A percentile compares a stretch with the other conserved stretches of the same genome.
Conservation (phyloP, 23 tunicate genomes). For the Trididemnum nubilum region DNA sequence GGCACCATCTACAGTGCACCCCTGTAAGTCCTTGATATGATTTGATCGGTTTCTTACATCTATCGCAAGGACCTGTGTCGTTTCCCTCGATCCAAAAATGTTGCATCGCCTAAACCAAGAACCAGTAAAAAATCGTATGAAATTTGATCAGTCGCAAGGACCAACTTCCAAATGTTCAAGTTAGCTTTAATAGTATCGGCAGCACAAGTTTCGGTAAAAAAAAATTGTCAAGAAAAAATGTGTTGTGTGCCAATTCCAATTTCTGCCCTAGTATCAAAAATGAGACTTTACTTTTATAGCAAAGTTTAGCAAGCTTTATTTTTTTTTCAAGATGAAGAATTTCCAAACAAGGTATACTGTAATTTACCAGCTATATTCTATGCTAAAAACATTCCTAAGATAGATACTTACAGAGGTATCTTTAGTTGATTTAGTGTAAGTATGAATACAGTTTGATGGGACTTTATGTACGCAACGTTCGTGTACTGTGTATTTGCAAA, state of each 20-base stretch:
- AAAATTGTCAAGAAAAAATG: too few relatives aligned
- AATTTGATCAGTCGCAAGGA: neutral
- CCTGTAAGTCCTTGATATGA: slow-evolving; percentile 84
- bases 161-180: too few relatives aligned
- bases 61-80: slow-evolving; percentile 83
- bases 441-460: slow-evolving; percentile 71
- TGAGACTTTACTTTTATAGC: too few relatives aligned
- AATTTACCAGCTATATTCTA: too few relatives aligned
- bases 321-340: too few relatives aligned
- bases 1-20: slow-evolving; percentile 87
- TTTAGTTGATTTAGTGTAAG: slow-evolving; percentile 74
- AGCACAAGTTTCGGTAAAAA: too few relatives aligned
- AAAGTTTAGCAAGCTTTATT: too few relatives aligned
- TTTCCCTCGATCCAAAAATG: slow-evolving; percentile 90
- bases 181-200: too few relatives aligned
- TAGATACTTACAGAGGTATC: slow-evolving; percentile 53
- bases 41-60: slow-evolving; percentile 81
- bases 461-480: slow-evolving; percentile 80
- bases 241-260: too few relatives aligned
- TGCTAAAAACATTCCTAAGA: too few relatives aligned
- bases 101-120: slow-evolving; percentile 45
- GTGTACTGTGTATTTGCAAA: slow-evolving; percentile 89
- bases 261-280: too few relatives aligned
- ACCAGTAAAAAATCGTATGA: neutral
- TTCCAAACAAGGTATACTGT: too few relatives aligned